These are phyloP conservation scores for Phaenicophaeus curvirostris DNA, from an alignment of 2,797 vertebrate genomes.

Conservation along the genomic window DNA sequence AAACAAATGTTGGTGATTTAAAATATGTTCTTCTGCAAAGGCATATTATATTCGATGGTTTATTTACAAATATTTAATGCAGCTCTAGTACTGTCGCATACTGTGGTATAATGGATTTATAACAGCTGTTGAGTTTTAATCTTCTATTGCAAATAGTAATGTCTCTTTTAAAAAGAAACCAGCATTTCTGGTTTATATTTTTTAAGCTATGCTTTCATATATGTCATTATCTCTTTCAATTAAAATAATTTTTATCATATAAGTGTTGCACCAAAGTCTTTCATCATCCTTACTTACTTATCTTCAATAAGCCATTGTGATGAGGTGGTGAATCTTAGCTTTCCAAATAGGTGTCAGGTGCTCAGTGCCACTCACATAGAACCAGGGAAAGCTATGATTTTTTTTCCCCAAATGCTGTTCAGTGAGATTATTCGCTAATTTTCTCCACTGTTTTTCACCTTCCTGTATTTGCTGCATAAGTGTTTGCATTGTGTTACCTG, in stretches of 20 bases:
- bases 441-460: background rate
- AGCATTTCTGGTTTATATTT: background rate
- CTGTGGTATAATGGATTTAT: background rate
- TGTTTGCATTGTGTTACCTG: background rate
- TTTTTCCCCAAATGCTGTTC: background rate
- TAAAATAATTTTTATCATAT: background rate
- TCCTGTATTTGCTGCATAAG: background rate
- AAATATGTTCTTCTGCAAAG: background rate
- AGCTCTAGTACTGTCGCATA: background rate
- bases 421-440: background rate
- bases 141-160: background rate
- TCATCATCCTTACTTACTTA: background rate
- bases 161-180: background rate
- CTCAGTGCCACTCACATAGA: background rate
- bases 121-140: background rate
- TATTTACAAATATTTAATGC: background rate
- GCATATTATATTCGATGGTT: background rate
- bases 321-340: accelerated
- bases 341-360: background rate
- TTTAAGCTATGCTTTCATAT: background rate
- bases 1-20: background rate
- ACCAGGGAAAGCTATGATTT: background rate
- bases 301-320: background rate
- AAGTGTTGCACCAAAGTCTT: background rate
- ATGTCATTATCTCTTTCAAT: background rate